These are phyloP conservation scores for Pithys albifrons DNA, from an alignment of 2,113 vertebrate genomes.

Conservation along the genomic window DNA sequence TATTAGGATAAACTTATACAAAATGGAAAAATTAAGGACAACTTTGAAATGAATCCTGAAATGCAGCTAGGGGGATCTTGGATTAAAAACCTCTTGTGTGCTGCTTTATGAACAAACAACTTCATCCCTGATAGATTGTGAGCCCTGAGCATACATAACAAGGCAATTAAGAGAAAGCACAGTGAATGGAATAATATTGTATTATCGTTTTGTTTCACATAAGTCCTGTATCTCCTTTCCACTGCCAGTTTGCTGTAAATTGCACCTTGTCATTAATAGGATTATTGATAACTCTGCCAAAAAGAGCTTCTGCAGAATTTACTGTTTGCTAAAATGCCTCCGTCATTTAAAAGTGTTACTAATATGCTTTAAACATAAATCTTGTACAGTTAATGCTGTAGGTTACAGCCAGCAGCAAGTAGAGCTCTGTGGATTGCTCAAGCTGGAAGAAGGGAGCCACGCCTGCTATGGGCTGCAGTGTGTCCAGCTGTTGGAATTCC, in stretches of 20 bases:
- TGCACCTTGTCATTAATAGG: conserved; percentile 62
- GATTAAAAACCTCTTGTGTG: conserved; percentile 51
- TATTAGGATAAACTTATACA: conserved; percentile 33
- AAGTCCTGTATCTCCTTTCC: conserved; percentile 48
- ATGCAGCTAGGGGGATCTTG: conserved; percentile 39
- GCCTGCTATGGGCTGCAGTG: background rate
- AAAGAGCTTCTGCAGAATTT: conserved; percentile 26
- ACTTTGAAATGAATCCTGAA: conserved; percentile 53
- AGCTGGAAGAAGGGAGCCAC: background rate
- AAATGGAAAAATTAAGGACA: conserved; percentile 31
- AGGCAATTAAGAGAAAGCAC: conserved; percentile 56
- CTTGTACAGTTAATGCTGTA: background rate
- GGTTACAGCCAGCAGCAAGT: background rate
- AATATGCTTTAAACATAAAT: conserved; percentile 36
- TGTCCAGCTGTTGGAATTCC: background rate
- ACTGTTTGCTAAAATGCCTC: conserved; percentile 20
- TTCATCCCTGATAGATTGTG: conserved; percentile 33
- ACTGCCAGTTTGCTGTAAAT: conserved; percentile 49
- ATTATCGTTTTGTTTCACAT: conserved; percentile 61
- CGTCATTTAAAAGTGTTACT: conserved; percentile 1
- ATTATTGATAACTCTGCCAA: conserved; percentile 56
- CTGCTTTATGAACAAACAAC: conserved; percentile 45
- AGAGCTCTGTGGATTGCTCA: background rate
- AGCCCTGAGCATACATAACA: conserved; percentile 41
- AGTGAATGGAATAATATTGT: conserved; percentile 39